Conservation (phyloP, 2,888 invertebrate genomes). For the Drosophila histrio region DNA sequence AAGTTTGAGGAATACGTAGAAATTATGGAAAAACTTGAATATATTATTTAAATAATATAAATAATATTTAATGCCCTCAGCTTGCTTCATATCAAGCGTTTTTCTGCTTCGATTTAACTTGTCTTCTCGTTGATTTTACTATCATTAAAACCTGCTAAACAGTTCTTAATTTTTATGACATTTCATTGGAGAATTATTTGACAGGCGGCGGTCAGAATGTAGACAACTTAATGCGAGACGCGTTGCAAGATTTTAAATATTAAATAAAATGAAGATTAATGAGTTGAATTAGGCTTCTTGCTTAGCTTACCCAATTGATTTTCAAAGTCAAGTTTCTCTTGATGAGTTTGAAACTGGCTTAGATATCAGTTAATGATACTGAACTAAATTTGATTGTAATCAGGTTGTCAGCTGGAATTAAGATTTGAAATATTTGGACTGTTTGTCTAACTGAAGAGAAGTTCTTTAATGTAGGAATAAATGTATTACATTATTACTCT, state of each 20-base stretch:
- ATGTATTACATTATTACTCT: too few species aligned
- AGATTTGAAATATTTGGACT: neutral
- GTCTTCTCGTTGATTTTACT: neutral
- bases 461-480: neutral
- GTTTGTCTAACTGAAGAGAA: neutral
- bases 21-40: too few species aligned
- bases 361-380: slow-evolving; percentile 24
- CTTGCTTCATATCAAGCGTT: neutral
- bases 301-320: slow-evolving; percentile 32
- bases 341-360: slow-evolving; percentile 18
- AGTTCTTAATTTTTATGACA: slow-evolving; percentile 16
- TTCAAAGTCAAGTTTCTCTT: slow-evolving; percentile 26
- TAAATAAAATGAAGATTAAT: slow-evolving; percentile 48
- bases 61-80: too few species aligned
- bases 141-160: slow-evolving; percentile 11
- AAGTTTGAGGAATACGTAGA: too few species aligned
- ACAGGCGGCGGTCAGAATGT: slow-evolving; percentile 2
- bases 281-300: slow-evolving; percentile 2
- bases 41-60: too few species aligned
- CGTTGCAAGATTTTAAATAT: neutral
- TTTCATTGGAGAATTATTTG: slow-evolving; percentile 1
- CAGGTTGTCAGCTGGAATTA: neutral
- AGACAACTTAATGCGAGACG: slow-evolving; percentile 8
- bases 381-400: slow-evolving; percentile 11
- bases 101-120: neutral